phyloP scores from a whole-genome alignment of 2,113 vertebrate species.

The Morone saxatilis region DNA sequence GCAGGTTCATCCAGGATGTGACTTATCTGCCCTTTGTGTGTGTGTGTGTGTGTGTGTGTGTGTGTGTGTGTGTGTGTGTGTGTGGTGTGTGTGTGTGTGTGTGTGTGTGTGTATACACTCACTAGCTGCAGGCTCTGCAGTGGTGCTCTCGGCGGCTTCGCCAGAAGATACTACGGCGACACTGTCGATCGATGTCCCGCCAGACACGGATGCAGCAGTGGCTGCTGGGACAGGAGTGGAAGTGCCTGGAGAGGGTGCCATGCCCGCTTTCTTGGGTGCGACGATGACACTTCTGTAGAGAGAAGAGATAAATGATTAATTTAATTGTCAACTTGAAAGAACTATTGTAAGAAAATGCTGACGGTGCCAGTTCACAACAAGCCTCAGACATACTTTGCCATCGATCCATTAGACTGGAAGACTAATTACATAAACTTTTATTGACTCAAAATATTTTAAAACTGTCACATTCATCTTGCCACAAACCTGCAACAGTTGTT shows the following conservation, averaged over 20 bases:
- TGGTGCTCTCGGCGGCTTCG: slow-evolving; percentile 84
- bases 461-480: slow-evolving; percentile 57
- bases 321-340: slow-evolving; percentile 8
- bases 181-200: slow-evolving; percentile 82
- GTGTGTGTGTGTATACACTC: slow-evolving; percentile 61
- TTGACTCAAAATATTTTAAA: slow-evolving; percentile 57
- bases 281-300: slow-evolving; percentile 92
- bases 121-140: slow-evolving; percentile 84
- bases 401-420: slow-evolving; percentile 30
- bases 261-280: slow-evolving; percentile 89
- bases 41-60: not conserved
- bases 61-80: not conserved
- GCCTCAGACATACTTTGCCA: slow-evolving; percentile 8
- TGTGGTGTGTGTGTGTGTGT: not conserved
- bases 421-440: slow-evolving; percentile 52
- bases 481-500: slow-evolving; percentile 47
- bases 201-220: slow-evolving; percentile 69
- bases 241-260: slow-evolving; percentile 51
- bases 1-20: slow-evolving; percentile 16
- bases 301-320: slow-evolving; percentile 9
- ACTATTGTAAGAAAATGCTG: slow-evolving; percentile 13
- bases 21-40: slow-evolving; percentile 20
- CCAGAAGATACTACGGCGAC: slow-evolving; percentile 92
- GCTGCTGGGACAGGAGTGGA: slow-evolving; percentile 74
- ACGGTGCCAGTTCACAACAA: slow-evolving; percentile 5